Evolutionary conservation across 2,888 invertebrate species (phyloP).

Genomic region (Melanostoma mellinum): DNA sequence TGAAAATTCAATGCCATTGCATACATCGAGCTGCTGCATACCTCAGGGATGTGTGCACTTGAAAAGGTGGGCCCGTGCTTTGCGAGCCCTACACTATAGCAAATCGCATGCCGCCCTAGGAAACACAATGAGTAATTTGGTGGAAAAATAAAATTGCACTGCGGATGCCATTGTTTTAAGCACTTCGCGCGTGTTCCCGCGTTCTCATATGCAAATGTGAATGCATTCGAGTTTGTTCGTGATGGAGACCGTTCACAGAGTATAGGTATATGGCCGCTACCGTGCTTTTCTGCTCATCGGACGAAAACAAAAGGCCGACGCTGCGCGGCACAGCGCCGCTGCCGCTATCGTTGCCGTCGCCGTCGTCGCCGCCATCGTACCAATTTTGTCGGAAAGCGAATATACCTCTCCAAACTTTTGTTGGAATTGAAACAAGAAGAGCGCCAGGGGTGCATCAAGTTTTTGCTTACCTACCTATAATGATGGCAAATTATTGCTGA

Average conservation of each 20-base stretch:
- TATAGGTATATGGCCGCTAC: slow-evolving; percentile 7
- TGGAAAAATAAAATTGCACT: slow-evolving; percentile 71
- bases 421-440: not conserved
- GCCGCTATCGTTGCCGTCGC: not conserved
- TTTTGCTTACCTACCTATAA: slow-evolving; percentile 44
- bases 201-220: slow-evolving; percentile 71
- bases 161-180: slow-evolving; percentile 72
- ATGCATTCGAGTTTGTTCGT: slow-evolving; percentile 55
- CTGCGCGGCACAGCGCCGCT: not conserved
- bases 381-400: not conserved
- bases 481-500: slow-evolving; percentile 69
- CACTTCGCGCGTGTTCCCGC: slow-evolving; percentile 56
- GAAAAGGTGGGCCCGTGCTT: slow-evolving; percentile 2
- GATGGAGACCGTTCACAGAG: slow-evolving; percentile 20
- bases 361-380: no score
- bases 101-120: slow-evolving; percentile 28
- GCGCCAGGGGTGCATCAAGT: slow-evolving; percentile 39
- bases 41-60: slow-evolving; percentile 58
- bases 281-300: slow-evolving; percentile 53
- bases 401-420: slow-evolving; percentile 5
- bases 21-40: slow-evolving; percentile 45
- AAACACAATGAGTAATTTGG: slow-evolving; percentile 71
- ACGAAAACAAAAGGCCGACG: slow-evolving; percentile 40
- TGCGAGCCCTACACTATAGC: slow-evolving; percentile 4
- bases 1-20: slow-evolving; percentile 50